phyloP scores from a whole-genome alignment of 2,888 invertebrate species.

The Phortica magna region DNA sequence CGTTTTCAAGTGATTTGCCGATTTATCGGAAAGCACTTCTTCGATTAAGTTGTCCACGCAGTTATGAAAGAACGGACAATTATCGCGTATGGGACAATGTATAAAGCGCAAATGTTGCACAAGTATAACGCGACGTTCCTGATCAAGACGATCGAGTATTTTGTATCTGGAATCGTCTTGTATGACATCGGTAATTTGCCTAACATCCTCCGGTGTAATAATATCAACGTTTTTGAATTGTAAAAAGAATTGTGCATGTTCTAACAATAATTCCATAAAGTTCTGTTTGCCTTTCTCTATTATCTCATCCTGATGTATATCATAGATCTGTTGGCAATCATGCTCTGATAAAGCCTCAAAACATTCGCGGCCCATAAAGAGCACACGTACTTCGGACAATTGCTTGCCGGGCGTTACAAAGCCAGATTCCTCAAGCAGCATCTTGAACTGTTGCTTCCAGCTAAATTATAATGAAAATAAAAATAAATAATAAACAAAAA shows the following conservation, averaged over 20 bases:
- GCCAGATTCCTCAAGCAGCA: conserved; percentile 93
- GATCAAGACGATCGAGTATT: conserved; percentile 94
- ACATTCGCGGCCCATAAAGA: conserved; percentile 96
- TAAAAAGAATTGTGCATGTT: conserved; percentile 95
- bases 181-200: conserved; percentile 93
- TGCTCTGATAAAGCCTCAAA: conserved; percentile 94
- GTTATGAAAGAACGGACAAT: conserved; percentile 93
- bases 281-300: conserved; percentile 93
- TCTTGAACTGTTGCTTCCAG: conserved; percentile 96
- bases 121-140: conserved; percentile 95
- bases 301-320: conserved; percentile 93
- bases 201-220: conserved; percentile 95
- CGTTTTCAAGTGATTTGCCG: conserved; percentile 81
- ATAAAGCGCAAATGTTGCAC: conserved; percentile 97
- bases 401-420: conserved; percentile 98
- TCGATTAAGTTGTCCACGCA: conserved; percentile 89
- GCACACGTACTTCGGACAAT: conserved; percentile 91
- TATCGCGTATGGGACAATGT: conserved; percentile 95
- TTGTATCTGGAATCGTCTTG: conserved; percentile 97
- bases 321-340: conserved; percentile 95
- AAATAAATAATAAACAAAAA: not conserved
- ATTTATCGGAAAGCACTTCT: conserved; percentile 76
- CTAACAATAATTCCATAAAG: conserved; percentile 93
- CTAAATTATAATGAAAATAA: conserved; percentile 78
- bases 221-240: conserved; percentile 95